Base-by-base conservation (phyloP, 30 jellyfish, hydroid and myxozoan genomes). In the Chironex yamaguchii region DNA sequence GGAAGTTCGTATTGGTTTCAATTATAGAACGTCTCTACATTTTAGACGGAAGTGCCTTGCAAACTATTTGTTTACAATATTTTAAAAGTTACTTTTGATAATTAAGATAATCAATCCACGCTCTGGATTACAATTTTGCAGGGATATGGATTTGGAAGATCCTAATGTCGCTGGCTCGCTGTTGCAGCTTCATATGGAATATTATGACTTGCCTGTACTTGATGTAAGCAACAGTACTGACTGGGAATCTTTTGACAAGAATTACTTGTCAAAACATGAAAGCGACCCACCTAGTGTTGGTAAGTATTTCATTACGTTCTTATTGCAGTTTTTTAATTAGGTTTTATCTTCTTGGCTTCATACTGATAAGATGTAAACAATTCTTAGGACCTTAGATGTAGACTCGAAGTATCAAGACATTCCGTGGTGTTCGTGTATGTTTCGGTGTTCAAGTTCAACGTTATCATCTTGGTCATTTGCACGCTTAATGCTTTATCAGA, bases 271-370 rank as follows among this genome's bases (percentile, higher is more conserved):
- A 29, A 88, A 88, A 67, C 13, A 26, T 1, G 81, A 28, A 6
- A 85, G 79, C 4, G 96, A 81, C 20, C 90, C 92, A 33, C 97
- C 97, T 0, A 85, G 58, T 26, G 99, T 86, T 62, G 96, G 99
- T 89, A 68, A 3, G 82, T 53, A 28, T 14, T 20, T 29, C 13
- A 1, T 20, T 14, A 42, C n/a, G n/a, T n/a, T n/a, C n/a, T n/a
- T n/a, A n/a, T n/a, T n/a, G n/a, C n/a, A n/a, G n/a, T n/a, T n/a
- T n/a, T n/a, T n/a, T n/a, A n/a, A n/a, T n/a, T n/a, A n/a, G n/a
- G n/a, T n/a, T n/a, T n/a, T n/a, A n/a, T n/a, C n/a, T n/a, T n/a
- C n/a, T n/a, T n/a, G n/a, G n/a, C n/a, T n/a, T n/a, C n/a, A n/a
- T n/a, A n/a, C n/a, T n/a, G n/a, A n/a, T n/a, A n/a, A n/a, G n/a